Evolutionary conservation across 1,140 invertebrate genomes (phyloP).

Genomic region (Heliconius himera): DNA sequence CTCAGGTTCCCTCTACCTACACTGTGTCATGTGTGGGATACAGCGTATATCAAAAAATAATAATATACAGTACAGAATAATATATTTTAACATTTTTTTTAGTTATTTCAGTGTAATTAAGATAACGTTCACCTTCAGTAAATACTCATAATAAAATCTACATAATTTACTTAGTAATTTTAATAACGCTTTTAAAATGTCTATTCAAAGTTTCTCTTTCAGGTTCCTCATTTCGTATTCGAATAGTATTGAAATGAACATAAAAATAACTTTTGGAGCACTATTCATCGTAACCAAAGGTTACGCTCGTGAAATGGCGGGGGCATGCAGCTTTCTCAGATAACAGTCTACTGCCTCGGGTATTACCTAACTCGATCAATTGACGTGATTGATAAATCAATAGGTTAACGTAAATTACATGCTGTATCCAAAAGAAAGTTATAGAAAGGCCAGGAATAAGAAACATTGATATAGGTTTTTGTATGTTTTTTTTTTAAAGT

Average conservation of each 20-base stretch:
- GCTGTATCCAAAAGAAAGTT: background rate
- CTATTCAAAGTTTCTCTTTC: no score
- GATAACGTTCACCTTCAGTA: no score
- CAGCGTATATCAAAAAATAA: no score
- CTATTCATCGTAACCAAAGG: slow-evolving; percentile 24
- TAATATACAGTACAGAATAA: no score
- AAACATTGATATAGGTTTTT: background rate
- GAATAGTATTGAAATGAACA: background rate
- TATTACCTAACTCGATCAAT: slow-evolving; percentile 25
- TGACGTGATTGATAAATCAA: slow-evolving; percentile 27
- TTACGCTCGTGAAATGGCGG: slow-evolving; percentile 42
- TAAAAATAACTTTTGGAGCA: background rate
- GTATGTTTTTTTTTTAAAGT: no score
- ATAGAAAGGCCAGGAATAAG: background rate
- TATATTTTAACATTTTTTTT: no score
- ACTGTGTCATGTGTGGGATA: no score
- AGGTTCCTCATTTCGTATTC: background rate
- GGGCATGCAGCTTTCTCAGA: slow-evolving; percentile 33
- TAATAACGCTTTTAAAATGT: background rate
- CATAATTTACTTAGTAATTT: no score
- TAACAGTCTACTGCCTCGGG: slow-evolving; percentile 26
- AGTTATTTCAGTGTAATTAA: no score
- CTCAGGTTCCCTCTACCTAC: no score
- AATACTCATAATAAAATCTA: no score
- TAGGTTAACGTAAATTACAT: background rate